Conservation (phyloP, 2,888 invertebrate genomes). For the Dioctria rufipes region DNA sequence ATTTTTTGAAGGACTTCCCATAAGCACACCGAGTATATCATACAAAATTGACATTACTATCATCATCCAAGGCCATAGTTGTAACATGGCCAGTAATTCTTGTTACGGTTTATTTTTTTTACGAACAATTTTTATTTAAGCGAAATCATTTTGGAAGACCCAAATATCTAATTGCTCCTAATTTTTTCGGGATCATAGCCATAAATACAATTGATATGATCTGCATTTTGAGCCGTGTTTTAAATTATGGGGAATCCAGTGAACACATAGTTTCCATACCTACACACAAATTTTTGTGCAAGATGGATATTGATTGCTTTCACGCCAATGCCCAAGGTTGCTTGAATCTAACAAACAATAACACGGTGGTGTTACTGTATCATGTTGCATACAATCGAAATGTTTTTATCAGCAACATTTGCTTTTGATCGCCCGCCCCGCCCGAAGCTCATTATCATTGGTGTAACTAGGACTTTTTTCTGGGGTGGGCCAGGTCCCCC, state of each 20-base stretch:
- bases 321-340: neutral
- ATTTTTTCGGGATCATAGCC: neutral
- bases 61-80: too few species aligned
- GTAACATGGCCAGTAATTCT: too few species aligned
- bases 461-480: too few species aligned
- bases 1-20: too few species aligned
- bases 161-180: neutral
- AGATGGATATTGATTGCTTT: neutral
- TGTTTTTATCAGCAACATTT: too few species aligned
- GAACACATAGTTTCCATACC: too few species aligned
- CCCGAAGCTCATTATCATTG: too few species aligned
- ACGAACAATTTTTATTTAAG: neutral
- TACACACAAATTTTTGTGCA: neutral
- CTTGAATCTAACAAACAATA: neutral
- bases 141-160: neutral
- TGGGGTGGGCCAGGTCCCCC: too few species aligned
- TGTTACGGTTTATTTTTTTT: neutral
- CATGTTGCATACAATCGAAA: too few species aligned
- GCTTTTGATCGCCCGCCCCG: neutral
- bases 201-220: neutral
- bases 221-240: neutral
- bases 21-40: too few species aligned
- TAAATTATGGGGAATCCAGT: too few species aligned
- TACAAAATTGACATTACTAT: too few species aligned
- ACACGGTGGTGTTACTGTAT: neutral